Conservation (phyloP, 2,888 invertebrate species). For the Mayetiola destructor region DNA sequence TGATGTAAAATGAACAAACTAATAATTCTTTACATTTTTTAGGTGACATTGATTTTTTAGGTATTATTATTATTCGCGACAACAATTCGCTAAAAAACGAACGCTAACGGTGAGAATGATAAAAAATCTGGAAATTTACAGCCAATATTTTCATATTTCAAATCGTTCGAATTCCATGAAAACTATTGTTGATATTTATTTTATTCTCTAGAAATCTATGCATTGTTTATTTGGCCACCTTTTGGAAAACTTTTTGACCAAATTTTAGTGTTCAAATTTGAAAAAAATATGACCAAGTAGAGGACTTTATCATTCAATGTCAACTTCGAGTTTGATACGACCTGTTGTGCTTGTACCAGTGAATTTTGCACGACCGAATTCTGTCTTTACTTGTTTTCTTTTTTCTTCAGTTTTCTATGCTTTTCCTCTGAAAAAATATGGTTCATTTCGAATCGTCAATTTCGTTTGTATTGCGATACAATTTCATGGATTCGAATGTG, state of each 20-base stretch:
- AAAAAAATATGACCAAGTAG: not conserved
- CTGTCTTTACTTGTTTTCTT: too few species aligned
- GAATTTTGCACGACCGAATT: too few species aligned
- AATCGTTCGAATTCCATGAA: too few species aligned
- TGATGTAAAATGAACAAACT: not conserved
- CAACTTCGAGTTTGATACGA: too few species aligned
- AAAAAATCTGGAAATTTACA: not conserved
- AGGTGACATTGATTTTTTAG: not conserved
- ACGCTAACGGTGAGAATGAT: not conserved
- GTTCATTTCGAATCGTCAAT: too few species aligned
- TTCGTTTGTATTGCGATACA: too few species aligned
- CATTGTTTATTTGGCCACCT: not conserved
- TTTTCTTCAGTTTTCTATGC: too few species aligned
- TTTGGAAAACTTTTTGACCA: not conserved
- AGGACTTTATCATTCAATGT: too few species aligned
- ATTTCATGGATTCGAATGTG: too few species aligned
- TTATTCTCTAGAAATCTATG: not conserved
- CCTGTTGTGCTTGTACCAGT: too few species aligned
- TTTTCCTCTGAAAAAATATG: too few species aligned
- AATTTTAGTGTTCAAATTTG: not conserved
- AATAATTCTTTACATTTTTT: not conserved
- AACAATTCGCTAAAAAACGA: slow-evolving; percentile 25
- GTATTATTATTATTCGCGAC: not conserved
- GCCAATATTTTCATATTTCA: not conserved
- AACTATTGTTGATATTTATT: not conserved